These are phyloP conservation scores for Isotomurus palustris DNA, from an alignment of 2,888 invertebrate genomes.

Conservation along the genomic window DNA sequence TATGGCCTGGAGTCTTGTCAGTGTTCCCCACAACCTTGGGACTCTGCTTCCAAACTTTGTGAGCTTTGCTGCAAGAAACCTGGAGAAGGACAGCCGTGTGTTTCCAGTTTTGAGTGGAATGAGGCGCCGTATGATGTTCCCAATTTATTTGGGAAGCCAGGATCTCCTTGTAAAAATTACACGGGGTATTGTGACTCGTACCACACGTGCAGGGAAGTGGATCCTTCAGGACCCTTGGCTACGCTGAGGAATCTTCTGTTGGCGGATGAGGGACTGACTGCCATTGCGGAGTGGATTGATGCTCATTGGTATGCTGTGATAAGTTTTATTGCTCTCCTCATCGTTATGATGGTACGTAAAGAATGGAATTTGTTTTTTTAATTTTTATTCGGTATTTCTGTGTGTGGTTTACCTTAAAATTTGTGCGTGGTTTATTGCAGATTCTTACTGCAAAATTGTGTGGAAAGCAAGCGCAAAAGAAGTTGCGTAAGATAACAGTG, in stretches of 20 bases:
- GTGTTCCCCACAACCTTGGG: conserved; percentile 73
- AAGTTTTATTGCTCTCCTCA: conserved; percentile 67
- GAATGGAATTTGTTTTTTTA: background rate
- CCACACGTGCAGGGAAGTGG: conserved; percentile 70
- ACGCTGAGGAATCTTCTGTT: conserved; percentile 78
- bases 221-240: conserved; percentile 86
- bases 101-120: conserved; percentile 88
- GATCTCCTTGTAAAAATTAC: conserved; percentile 90
- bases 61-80: conserved; percentile 87
- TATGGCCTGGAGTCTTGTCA: conserved; percentile 95
- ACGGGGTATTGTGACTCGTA: conserved; percentile 72
- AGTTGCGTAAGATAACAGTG: conserved; percentile 80
- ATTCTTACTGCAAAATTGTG: conserved; percentile 73
- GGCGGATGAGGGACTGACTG: conserved; percentile 83
- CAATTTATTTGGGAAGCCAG: conserved; percentile 87
- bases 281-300: conserved; percentile 79
- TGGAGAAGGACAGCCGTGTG: conserved; percentile 73
- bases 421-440: too few relatives aligned
- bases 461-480: conserved; percentile 72
- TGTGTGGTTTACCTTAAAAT: conserved; percentile 25
- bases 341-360: conserved; percentile 67
- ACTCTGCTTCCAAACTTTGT: conserved; percentile 79
- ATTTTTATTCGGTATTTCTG: background rate
- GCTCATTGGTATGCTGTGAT: conserved; percentile 88
- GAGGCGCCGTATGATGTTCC: conserved; percentile 83